Evolutionary conservation across 2,113 vertebrate species (phyloP).

Genomic region (Cyprinodon brontotheroides): DNA sequence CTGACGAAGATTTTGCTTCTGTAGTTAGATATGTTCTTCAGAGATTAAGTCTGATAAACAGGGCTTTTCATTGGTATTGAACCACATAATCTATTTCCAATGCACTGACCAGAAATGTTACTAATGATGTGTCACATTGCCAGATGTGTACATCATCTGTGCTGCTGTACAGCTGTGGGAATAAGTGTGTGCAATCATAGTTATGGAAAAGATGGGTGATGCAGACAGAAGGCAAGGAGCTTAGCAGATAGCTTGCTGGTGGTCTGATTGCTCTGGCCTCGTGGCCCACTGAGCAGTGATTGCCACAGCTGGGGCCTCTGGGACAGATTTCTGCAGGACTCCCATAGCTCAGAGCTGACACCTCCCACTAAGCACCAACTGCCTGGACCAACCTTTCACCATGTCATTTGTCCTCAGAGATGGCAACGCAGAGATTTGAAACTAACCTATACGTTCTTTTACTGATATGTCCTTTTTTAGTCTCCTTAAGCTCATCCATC

Average conservation of each 20-base stretch:
- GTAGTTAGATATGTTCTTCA: neutral
- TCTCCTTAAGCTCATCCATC: constrained; percentile 63
- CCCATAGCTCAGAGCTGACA: constrained; percentile 77
- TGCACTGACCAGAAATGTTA: constrained; percentile 20
- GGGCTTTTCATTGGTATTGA: neutral
- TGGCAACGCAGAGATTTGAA: constrained; percentile 69
- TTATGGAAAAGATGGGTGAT: constrained; percentile 70
- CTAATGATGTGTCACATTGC: constrained; percentile 17
- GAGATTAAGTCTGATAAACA: neutral
- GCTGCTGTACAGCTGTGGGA: constrained; percentile 26
- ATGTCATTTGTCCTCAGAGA: constrained; percentile 73
- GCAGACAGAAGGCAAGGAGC: constrained; percentile 56
- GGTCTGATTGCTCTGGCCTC: constrained; percentile 80
- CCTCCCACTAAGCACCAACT: constrained; percentile 72
- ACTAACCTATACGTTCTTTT: constrained; percentile 65
- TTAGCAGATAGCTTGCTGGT: constrained; percentile 79
- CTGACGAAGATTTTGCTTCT: neutral
- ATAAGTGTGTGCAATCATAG: constrained; percentile 42
- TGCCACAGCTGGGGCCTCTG: constrained; percentile 77
- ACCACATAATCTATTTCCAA: constrained; percentile 5
- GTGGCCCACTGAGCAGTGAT: constrained; percentile 79
- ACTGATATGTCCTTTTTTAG: constrained; percentile 60
- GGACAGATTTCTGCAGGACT: constrained; percentile 70
- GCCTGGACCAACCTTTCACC: constrained; percentile 65
- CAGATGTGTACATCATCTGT: constrained; percentile 48